Evolutionary conservation across 2,113 vertebrate species (phyloP).

Genomic region (Chloebia gouldiae): DNA sequence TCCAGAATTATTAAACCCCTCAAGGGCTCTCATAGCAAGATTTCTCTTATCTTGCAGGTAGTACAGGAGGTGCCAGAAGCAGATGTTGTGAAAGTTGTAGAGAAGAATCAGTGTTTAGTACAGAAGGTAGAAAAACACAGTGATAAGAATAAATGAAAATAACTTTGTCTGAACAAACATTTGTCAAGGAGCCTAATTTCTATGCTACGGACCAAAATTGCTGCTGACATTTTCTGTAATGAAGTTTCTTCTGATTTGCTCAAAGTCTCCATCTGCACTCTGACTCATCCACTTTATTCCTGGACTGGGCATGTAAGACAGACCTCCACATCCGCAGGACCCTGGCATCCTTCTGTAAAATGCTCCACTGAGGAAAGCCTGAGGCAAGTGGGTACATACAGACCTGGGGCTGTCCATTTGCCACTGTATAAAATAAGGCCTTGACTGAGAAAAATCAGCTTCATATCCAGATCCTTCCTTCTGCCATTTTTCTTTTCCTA

Average conservation of each 20-base stretch:
- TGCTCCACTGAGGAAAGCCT: not conserved
- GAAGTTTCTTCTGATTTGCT: slow-evolving; percentile 16
- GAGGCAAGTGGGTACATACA: not conserved
- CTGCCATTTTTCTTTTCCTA: not conserved
- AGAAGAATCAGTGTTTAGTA: not conserved
- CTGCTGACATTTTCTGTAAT: slow-evolving; percentile 29
- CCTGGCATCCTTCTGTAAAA: not conserved
- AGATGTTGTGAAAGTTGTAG: not conserved
- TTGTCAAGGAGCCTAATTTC: slow-evolving; percentile 10
- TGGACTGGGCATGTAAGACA: not conserved
- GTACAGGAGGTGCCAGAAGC: not conserved
- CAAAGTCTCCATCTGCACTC: not conserved
- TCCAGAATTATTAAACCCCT: not conserved
- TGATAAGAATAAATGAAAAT: slow-evolving; percentile 21
- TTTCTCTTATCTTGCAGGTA: not conserved
- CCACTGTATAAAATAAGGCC: not conserved
- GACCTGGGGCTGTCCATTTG: not conserved
- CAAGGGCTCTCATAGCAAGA: not conserved
- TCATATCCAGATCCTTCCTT: not conserved
- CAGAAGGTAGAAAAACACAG: not conserved
- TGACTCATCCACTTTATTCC: not conserved
- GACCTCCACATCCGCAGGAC: not conserved
- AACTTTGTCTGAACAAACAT: not conserved
- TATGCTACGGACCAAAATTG: not conserved
- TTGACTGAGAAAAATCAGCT: not conserved